phyloP scores from a whole-genome alignment of 2,113 vertebrate species.

The Strigops habroptila region DNA sequence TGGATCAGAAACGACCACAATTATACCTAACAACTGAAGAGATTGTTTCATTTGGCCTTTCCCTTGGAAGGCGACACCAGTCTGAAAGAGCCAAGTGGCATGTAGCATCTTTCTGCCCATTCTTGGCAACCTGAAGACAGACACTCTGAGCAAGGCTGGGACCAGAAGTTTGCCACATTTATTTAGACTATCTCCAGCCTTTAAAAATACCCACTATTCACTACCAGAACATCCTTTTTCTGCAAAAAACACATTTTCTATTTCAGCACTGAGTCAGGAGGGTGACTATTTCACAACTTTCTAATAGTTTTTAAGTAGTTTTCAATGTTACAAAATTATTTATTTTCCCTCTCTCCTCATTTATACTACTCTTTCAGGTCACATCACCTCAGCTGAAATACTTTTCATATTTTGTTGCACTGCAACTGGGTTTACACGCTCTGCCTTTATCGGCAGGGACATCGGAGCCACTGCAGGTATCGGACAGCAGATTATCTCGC shows the following conservation, averaged over 20 bases:
- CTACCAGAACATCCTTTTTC: not conserved
- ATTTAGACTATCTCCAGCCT: not conserved
- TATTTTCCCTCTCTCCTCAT: not conserved
- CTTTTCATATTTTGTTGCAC: not conserved
- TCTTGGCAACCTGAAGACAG: not conserved
- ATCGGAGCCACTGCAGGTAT: accelerated
- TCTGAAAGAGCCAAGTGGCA: not conserved
- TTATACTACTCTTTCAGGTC: not conserved
- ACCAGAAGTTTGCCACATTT: not conserved
- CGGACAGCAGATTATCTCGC: not conserved
- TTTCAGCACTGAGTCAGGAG: not conserved
- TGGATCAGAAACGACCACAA: not conserved
- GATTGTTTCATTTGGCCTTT: not conserved
- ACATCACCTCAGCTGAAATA: not conserved
- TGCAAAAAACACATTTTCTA: not conserved
- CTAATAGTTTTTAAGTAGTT: not conserved
- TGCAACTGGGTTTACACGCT: not conserved
- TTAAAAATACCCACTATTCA: not conserved
- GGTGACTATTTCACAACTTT: not conserved
- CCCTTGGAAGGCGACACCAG: not conserved
- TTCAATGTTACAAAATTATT: not conserved
- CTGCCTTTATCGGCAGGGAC: not conserved
- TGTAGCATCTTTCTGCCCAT: accelerated
- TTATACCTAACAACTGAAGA: not conserved
- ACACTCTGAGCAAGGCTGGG: not conserved